Percentiles rank a stretch among this genome's conserved stretches.
phyloP scores from a whole-genome alignment of 2,113 vertebrate species.

The Suncus etruscus region DNA sequence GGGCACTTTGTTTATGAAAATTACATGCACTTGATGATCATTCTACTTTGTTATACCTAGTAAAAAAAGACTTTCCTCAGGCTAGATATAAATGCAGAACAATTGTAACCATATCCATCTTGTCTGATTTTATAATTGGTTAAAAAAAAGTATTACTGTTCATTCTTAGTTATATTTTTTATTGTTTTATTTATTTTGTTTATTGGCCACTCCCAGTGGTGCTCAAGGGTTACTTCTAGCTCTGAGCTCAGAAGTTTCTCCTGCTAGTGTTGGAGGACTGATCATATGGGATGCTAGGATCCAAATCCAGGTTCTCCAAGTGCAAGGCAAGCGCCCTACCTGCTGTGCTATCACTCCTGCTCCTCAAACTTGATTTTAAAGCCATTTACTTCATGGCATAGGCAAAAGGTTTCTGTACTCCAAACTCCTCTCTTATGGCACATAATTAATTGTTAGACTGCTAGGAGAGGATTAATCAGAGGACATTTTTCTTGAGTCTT shows the following conservation, averaged over 20 bases:
- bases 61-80: constrained; percentile 49
- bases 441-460: not conserved
- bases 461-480: not conserved
- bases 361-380: not conserved
- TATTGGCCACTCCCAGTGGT: no score
- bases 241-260: no score
- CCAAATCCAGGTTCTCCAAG: no score
- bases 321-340: no score
- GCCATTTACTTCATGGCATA: constrained; percentile 22
- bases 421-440: not conserved
- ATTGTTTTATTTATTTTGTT: not conserved
- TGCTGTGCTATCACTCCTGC: no score
- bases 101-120: not conserved
- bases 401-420: not conserved
- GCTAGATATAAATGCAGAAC: not conserved
- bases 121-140: constrained; percentile 24
- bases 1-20: not conserved
- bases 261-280: no score
- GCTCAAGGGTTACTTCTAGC: no score
- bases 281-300: no score
- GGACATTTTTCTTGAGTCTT: not conserved
- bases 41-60: not conserved
- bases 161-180: not conserved
- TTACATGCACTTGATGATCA: not conserved
- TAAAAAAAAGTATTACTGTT: not conserved